Evolutionary conservation across 1,140 invertebrate genomes (phyloP).

Genomic region (Thalassaphorura encarpata): DNA sequence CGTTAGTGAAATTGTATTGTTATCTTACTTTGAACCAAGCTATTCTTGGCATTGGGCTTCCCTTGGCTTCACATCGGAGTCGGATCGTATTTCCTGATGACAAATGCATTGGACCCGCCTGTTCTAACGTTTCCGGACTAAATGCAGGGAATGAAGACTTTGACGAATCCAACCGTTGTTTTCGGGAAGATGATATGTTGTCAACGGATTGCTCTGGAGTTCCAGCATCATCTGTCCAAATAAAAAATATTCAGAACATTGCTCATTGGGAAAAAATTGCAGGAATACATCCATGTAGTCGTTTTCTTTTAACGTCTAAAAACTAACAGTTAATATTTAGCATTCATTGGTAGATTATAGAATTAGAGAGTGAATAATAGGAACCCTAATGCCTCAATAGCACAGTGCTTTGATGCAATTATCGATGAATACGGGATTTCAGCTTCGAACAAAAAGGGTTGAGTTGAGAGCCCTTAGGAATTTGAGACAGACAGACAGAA

Average conservation of each 20-base stretch:
- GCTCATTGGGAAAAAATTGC: no score
- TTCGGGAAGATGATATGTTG: background rate
- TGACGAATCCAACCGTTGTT: background rate
- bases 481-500: no score
- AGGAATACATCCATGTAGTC: no score
- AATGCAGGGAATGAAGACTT: slow-evolving; percentile 10
- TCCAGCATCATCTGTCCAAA: slow-evolving; percentile 1
- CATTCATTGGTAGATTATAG: no score
- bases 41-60: slow-evolving; percentile 22
- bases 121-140: slow-evolving; percentile 21
- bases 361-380: no score
- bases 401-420: no score
- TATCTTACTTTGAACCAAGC: slow-evolving; percentile 28
- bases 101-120: slow-evolving; percentile 24
- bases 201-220: background rate
- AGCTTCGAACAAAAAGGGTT: no score
- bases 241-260: background rate
- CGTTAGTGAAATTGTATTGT: background rate
- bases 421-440: no score
- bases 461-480: no score
- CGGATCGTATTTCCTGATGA: slow-evolving; percentile 28
- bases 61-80: slow-evolving; percentile 26
- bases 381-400: no score
- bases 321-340: no score
- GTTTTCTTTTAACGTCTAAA: no score